These are phyloP conservation scores for Zaprionus capensis DNA, from an alignment of 1,140 invertebrate species.

Conservation along the genomic window DNA sequence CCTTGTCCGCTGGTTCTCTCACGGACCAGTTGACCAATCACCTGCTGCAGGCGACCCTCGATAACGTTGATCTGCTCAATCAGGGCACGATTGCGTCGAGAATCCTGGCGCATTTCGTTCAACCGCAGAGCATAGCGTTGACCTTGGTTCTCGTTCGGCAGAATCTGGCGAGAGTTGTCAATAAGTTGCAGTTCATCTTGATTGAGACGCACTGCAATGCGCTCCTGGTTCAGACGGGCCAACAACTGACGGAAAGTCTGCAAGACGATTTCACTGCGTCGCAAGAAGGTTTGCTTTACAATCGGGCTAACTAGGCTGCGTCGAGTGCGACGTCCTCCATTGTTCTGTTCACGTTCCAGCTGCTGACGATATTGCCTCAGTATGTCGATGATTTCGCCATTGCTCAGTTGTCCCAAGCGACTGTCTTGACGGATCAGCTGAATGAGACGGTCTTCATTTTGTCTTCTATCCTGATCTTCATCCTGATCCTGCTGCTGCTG, in stretches of 20 bases:
- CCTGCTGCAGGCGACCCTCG: constrained; percentile 29
- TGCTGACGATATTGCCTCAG: constrained; percentile 11
- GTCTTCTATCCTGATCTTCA: neutral
- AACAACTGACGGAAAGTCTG: constrained; percentile 65
- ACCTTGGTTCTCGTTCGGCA: constrained; percentile 18
- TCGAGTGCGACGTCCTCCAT: constrained; percentile 48
- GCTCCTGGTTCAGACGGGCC: constrained; percentile 70
- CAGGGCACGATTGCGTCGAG: constrained; percentile 41
- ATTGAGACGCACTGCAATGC: constrained; percentile 34
- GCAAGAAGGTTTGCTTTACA: constrained; percentile 13
- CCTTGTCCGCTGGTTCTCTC: constrained; percentile 22
- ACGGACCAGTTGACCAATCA: constrained; percentile 21
- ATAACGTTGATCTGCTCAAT: constrained; percentile 45
- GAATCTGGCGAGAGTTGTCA: constrained; percentile 25
- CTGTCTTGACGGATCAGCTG: constrained; percentile 2
- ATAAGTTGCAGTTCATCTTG: constrained; percentile 16
- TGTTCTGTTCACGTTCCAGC: constrained; percentile 41
- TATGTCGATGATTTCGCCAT: neutral
- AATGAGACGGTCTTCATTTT: neutral
- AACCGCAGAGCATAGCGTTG: constrained; percentile 53
- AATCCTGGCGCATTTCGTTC: constrained; percentile 54
- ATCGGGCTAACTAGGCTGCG: constrained; percentile 45
- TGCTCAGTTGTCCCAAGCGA: neutral
- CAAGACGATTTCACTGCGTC: constrained; percentile 56
- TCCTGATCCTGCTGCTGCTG: neutral